phyloP scores from a whole-genome alignment of 2,888 invertebrate genomes.

The Caenorhabditis panamensis region DNA sequence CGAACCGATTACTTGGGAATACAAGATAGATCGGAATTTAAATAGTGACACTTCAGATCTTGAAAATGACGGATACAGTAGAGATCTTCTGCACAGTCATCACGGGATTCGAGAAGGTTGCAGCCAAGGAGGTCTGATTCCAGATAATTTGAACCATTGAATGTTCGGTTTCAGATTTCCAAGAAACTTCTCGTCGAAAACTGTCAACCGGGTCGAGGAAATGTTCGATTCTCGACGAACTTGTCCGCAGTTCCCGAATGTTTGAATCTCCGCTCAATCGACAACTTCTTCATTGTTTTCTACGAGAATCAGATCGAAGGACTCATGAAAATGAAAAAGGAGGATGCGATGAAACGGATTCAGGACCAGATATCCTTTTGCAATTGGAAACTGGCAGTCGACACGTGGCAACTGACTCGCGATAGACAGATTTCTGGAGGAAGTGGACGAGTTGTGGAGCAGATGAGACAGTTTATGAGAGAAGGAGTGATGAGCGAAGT shows the following conservation, averaged over 20 bases:
- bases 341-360: slow-evolving; percentile 47
- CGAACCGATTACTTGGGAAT: slow-evolving; percentile 1
- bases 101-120: slow-evolving; percentile 82
- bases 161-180: slow-evolving; percentile 36
- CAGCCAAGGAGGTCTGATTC: slow-evolving; percentile 81
- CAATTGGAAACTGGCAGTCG: slow-evolving; percentile 59
- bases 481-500: slow-evolving; percentile 25
- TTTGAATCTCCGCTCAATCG: slow-evolving; percentile 62
- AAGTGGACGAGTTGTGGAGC: slow-evolving; percentile 21
- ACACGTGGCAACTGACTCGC: slow-evolving; percentile 46
- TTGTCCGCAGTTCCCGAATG: slow-evolving; percentile 64
- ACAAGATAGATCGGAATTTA: neutral
- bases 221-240: slow-evolving; percentile 77
- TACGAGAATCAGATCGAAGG: slow-evolving; percentile 47
- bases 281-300: slow-evolving; percentile 62
- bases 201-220: slow-evolving; percentile 77
- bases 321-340: slow-evolving; percentile 45
- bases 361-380: slow-evolving; percentile 37
- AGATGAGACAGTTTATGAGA: slow-evolving; percentile 32
- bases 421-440: slow-evolving; percentile 36
- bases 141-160: too few species aligned
- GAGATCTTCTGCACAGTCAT: slow-evolving; percentile 79
- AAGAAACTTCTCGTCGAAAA: slow-evolving; percentile 22
- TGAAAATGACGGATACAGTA: slow-evolving; percentile 6
- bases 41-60: neutral